Base-by-base conservation (phyloP, 2,113 vertebrate genomes). In the Calidris pygmaea region DNA sequence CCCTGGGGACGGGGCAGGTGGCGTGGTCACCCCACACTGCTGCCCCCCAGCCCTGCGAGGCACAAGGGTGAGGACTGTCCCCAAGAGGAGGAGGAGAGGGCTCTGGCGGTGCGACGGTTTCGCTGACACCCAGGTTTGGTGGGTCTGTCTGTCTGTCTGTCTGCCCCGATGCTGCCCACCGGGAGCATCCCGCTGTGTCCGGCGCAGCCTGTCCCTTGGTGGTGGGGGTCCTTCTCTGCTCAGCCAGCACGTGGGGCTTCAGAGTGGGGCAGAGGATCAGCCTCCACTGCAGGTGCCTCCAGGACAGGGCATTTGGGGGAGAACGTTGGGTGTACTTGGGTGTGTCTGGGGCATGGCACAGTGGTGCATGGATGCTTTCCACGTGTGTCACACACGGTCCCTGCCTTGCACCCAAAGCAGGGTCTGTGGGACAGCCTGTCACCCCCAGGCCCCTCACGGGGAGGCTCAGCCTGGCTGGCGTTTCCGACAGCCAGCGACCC, bases 21-120 rank as follows among this genome's bases (percentile, higher is more conserved):
- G 7, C 1, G 0, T 21, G 37, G 48, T 41, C 71, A n/a, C 63
- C 48, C 48, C 1, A 0, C 0, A 0, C 82, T 37, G 41, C 89
- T 41, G 60, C 56, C 76, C 65, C 7, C 39, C 2, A 5, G 6
- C 27, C 35, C 7, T 0, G 9, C 39, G 8, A 8, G 62, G 60
- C 3, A 0, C 41, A 7, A 20, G 41, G 43, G 53, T 12, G 20
- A 82, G 82, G 66, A 68, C 4, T 2, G 0, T 26, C 70, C 85
- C n/a, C 1, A 5, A 43, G 60, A 75, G n/a, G 41, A 77, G 67
- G 32, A 74, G 58, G 32, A 79, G 65, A 73, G 77, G 30, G 66
- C 67, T 82, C 34, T 29, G 14, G 37, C 2, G 0, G 14, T n/a
- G 34, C 12, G 1, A 24, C 30, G 10, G 60, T 68, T 90, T 62